Percentiles rank a stretch among this genome's conserved stretches.
phyloP scores from a whole-genome alignment of 2,113 vertebrate genomes.

The Pimephales promelas region DNA sequence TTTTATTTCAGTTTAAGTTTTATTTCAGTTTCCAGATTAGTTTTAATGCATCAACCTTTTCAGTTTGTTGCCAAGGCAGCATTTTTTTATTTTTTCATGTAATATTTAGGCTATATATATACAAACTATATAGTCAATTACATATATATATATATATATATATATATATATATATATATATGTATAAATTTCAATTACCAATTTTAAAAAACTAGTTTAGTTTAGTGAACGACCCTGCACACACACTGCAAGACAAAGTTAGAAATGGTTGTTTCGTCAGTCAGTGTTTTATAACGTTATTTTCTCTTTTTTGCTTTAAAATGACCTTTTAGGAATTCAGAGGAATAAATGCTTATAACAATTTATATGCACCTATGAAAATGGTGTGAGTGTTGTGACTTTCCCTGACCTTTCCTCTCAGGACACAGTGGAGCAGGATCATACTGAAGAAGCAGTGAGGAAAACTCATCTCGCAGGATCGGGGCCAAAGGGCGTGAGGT shows the following conservation, averaged over 20 bases:
- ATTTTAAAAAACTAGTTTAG: neutral
- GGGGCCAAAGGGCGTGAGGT: constrained; percentile 53
- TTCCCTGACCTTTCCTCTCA: neutral
- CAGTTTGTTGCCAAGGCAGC: neutral
- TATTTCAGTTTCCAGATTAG: neutral
- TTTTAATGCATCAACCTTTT: neutral
- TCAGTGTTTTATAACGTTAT: neutral
- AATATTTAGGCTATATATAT: neutral
- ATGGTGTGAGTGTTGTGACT: neutral
- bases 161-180: too few species aligned
- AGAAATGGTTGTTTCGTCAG: neutral
- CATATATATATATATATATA: too few species aligned
- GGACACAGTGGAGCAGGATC: neutral
- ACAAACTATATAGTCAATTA: too few species aligned
- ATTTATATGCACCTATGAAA: neutral
- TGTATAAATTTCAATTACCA: neutral
- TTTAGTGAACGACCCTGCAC: neutral
- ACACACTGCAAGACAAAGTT: neutral
- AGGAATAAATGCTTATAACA: neutral
- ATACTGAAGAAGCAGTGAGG: constrained; percentile 24
- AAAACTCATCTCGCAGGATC: constrained; percentile 73
- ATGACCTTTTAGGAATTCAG: neutral
- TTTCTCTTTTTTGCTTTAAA: neutral
- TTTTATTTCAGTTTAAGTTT: neutral
- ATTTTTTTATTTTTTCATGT: neutral